Conservation (phyloP, 2,888 invertebrate genomes). For the Osedax frankpressi region DNA sequence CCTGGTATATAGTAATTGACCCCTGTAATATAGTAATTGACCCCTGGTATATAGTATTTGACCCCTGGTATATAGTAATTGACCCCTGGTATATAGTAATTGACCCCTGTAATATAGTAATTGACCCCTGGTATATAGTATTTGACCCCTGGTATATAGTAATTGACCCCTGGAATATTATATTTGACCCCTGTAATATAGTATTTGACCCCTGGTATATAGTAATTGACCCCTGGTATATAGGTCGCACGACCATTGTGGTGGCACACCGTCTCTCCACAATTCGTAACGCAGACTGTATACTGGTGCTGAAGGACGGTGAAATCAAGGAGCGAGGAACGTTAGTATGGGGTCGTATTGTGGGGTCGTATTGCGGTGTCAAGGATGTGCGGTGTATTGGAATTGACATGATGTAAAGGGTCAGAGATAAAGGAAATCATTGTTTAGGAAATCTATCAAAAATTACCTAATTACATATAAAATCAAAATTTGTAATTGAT, state of each 20-base stretch:
- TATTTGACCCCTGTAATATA: too few species aligned
- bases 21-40: too few species aligned
- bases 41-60: too few species aligned
- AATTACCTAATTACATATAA: too few species aligned
- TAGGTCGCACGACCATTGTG: slow-evolving; percentile 72
- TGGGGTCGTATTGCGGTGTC: too few species aligned
- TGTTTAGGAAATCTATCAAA: too few species aligned
- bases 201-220: neutral
- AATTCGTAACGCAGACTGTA: slow-evolving; percentile 83
- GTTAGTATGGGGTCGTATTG: slow-evolving; percentile 46
- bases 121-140: neutral
- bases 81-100: neutral
- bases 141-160: neutral
- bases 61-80: too few species aligned
- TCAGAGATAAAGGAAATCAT: too few species aligned
- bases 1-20: too few species aligned
- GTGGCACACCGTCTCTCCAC: slow-evolving; percentile 85
- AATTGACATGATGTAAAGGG: too few species aligned
- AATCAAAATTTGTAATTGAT: neutral
- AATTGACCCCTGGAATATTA: neutral
- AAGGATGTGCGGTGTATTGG: too few species aligned
- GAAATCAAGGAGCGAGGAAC: slow-evolving; percentile 78
- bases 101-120: neutral
- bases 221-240: neutral
- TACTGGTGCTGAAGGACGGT: slow-evolving; percentile 79